These are phyloP conservation scores for Eristalis tenax DNA, from an alignment of 2,888 invertebrate genomes.

Conservation along the genomic window DNA sequence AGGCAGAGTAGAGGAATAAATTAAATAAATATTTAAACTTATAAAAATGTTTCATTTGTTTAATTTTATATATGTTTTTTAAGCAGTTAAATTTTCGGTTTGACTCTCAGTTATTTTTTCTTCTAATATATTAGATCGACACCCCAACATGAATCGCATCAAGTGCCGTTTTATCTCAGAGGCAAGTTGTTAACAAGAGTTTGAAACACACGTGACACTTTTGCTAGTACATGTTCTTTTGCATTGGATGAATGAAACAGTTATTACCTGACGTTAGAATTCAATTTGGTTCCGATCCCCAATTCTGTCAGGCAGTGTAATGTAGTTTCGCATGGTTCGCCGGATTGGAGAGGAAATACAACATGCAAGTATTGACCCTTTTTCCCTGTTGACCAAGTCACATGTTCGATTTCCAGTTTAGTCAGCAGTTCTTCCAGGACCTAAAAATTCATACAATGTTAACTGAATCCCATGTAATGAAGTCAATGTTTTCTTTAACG, in stretches of 20 bases:
- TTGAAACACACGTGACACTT: background rate
- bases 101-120: too few species aligned
- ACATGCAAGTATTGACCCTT: slow-evolving; percentile 87
- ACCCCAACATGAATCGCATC: slow-evolving; percentile 25
- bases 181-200: background rate
- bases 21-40: slow-evolving; percentile 32
- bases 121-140: background rate
- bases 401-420: slow-evolving; percentile 87
- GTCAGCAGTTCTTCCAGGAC: slow-evolving; percentile 86
- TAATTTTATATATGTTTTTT: background rate
- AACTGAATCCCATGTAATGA: background rate
- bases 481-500: too few species aligned
- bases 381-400: slow-evolving; percentile 87
- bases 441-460: slow-evolving; percentile 78
- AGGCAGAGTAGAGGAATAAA: background rate
- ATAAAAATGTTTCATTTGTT: slow-evolving; percentile 1
- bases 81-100: background rate
- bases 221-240: background rate
- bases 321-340: slow-evolving; percentile 88
- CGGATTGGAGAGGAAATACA: slow-evolving; percentile 86
- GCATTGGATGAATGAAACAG: slow-evolving; percentile 1
- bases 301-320: slow-evolving; percentile 88
- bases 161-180: slow-evolving; percentile 7
- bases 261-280: slow-evolving; percentile 87
- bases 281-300: slow-evolving; percentile 86